A percentile compares a stretch with the other conserved stretches of the same genome.
These are phyloP conservation scores for Rotaria socialis DNA, from an alignment of 2,888 invertebrate genomes.

Conservation along the genomic window DNA sequence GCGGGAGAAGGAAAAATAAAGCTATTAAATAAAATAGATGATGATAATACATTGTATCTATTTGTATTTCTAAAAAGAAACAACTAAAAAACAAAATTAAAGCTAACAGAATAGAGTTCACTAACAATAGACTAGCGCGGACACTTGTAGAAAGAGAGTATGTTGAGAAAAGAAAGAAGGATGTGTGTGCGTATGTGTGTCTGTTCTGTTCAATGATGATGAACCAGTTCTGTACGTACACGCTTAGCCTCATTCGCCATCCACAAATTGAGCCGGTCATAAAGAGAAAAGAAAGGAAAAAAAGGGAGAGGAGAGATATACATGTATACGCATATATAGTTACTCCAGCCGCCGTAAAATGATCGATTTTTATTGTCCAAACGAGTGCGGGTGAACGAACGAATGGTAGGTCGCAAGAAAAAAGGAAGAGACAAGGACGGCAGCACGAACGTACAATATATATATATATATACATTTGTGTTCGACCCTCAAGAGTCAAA, in stretches of 20 bases:
- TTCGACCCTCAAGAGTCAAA: conserved; percentile 27
- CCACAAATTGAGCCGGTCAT: conserved; percentile 32
- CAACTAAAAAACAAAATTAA: not conserved
- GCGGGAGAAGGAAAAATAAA: not conserved
- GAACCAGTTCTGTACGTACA: conserved; percentile 20
- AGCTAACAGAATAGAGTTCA: not conserved
- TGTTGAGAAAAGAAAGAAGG: conserved; percentile 23
- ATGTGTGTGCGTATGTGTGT: conserved; percentile 18
- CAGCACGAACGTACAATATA: conserved; percentile 12
- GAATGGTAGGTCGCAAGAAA: conserved; percentile 12
- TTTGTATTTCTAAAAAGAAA: not conserved
- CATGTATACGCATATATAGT: not conserved
- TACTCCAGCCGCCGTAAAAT: conserved; percentile 29
- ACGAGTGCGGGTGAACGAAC: conserved; percentile 22
- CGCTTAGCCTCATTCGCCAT: conserved; percentile 7
- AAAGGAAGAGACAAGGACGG: conserved; percentile 29
- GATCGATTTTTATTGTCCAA: conserved; percentile 29
- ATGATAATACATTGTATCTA: conserved; percentile 2
- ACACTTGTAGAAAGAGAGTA: conserved; percentile 1
- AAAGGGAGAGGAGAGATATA: not conserved
- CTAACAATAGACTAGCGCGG: conserved; percentile 3
- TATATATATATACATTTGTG: not conserved
- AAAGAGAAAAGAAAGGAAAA: not conserved
- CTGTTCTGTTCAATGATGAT: conserved; percentile 32
- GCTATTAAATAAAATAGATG: not conserved